Conservation (phyloP, 2,888 invertebrate species). For the Pemphredon lugubris region DNA sequence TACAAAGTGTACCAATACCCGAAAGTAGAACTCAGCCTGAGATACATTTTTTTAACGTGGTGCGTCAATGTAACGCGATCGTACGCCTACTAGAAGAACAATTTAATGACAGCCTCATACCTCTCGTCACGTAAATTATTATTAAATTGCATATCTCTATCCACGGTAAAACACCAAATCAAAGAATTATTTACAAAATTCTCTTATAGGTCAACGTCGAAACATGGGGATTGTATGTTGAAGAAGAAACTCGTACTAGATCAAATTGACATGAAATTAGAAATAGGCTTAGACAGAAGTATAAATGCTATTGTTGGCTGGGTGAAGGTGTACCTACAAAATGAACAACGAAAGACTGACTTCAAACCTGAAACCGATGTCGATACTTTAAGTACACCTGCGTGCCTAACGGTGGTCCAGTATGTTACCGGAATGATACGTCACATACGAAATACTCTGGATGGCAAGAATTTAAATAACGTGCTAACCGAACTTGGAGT, state of each 20-base stretch:
- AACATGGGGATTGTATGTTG: slow-evolving; percentile 93
- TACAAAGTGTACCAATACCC: slow-evolving; percentile 93
- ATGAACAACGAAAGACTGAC: slow-evolving; percentile 97
- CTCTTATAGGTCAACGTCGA: slow-evolving; percentile 88
- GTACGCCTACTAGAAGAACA: slow-evolving; percentile 96
- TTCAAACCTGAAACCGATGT: slow-evolving; percentile 94
- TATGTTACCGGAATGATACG: slow-evolving; percentile 90
- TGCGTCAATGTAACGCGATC: slow-evolving; percentile 96
- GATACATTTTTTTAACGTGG: slow-evolving; percentile 96
- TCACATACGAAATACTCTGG: slow-evolving; percentile 90
- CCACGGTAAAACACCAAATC: not conserved
- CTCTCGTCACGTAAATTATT: slow-evolving; percentile 89
- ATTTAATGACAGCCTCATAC: slow-evolving; percentile 93
- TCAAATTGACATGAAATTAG: slow-evolving; percentile 95
- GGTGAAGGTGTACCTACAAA: slow-evolving; percentile 93
- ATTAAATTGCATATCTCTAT: slow-evolving; percentile 16
- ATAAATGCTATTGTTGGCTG: slow-evolving; percentile 94
- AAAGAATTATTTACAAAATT: not conserved
- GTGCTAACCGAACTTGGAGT: slow-evolving; percentile 94
- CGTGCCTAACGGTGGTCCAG: slow-evolving; percentile 92
- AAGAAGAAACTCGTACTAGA: slow-evolving; percentile 93
- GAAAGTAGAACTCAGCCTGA: slow-evolving; percentile 93
- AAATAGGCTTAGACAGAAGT: slow-evolving; percentile 92
- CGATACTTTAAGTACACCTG: slow-evolving; percentile 92
- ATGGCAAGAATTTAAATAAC: slow-evolving; percentile 95